Base-by-base conservation (phyloP, 53 echinoderm and acorn worm species). In the Actinopyga echinites region DNA sequence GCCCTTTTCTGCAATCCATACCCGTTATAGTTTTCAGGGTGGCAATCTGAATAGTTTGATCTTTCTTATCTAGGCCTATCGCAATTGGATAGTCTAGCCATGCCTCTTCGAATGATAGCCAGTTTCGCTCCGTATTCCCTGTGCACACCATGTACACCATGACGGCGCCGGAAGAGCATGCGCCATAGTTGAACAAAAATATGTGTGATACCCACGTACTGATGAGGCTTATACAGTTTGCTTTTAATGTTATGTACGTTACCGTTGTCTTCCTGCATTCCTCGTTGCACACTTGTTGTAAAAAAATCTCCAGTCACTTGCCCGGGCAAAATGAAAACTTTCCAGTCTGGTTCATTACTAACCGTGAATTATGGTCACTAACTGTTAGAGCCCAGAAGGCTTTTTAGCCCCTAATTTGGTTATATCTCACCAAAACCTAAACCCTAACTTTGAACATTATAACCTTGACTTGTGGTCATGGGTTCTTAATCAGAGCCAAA, bases 21-120 rank as follows among this genome's bases (percentile, higher is more conserved):
- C 57, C 80, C 80, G 57, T 80, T 17, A 80, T 57, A 10, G 55
- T 38, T 80, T 56, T 80, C 40, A 80, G 80, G 29, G 58, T 79
- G 20, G 80, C 58, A 30, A 79, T 31, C 20, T 79, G 80, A 56
- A 79, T 26, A 57, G 36, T 57, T 32, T 32, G 57, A 5, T 79
- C 34, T 57, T 57, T 79, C 57, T 82, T 32, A 31, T 61, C 64
- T 33, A 82, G 43, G 63, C 82, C 34, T 33, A 82, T 63, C 9
- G 82, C 82, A 31, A 82, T 62, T 37, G 61, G 33, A 42, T 82
- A 82, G 23, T 82, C 63, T 82, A 4, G 15, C 82, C 82, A 82
- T 33, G 82, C 33, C 36, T 29, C 80, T 58, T 80, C 44, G 59
- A 60, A 80, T 23, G 59, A 28, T 24, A 80, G 37, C 69, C 61